Percentiles rank a stretch among this genome's conserved stretches.
phyloP scores from a whole-genome alignment of 2,888 invertebrate genomes.

The Ichneumoninae sp. region DNA sequence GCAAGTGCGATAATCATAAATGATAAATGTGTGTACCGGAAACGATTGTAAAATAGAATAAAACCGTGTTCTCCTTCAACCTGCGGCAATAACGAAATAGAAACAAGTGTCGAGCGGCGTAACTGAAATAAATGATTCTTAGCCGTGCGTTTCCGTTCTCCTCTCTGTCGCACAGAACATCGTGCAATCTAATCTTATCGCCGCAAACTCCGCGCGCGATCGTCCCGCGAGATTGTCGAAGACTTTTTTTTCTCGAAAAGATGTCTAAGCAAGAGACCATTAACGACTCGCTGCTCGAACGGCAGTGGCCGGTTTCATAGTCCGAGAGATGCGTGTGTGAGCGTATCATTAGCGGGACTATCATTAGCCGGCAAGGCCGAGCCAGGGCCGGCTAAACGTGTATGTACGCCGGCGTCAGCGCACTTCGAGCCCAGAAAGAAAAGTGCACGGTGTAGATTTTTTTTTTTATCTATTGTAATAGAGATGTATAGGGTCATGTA shows the following conservation, averaged over 20 bases:
- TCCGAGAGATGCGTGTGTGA: conserved; percentile 72
- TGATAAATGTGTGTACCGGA: background rate
- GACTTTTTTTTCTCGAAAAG: conserved; percentile 4
- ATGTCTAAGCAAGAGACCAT: conserved; percentile 27
- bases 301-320: conserved; percentile 64
- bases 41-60: background rate
- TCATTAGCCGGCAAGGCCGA: conserved; percentile 83
- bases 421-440: conserved; percentile 25
- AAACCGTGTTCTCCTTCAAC: background rate
- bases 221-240: conserved; percentile 11
- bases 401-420: conserved; percentile 17
- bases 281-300: conserved; percentile 14
- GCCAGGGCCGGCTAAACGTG: conserved; percentile 76
- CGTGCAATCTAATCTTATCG: conserved; percentile 16
- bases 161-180: conserved; percentile 10
- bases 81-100: background rate
- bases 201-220: background rate
- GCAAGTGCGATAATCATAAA: background rate
- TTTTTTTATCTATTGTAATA: background rate
- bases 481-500: background rate
- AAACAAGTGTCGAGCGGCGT: background rate
- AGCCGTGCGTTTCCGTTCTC: background rate
- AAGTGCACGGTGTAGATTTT: background rate
- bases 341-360: conserved; percentile 83
- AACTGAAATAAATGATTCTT: background rate